These are phyloP conservation scores for Chymomyza caudatula DNA, from an alignment of 2,888 invertebrate genomes.

Conservation along the genomic window DNA sequence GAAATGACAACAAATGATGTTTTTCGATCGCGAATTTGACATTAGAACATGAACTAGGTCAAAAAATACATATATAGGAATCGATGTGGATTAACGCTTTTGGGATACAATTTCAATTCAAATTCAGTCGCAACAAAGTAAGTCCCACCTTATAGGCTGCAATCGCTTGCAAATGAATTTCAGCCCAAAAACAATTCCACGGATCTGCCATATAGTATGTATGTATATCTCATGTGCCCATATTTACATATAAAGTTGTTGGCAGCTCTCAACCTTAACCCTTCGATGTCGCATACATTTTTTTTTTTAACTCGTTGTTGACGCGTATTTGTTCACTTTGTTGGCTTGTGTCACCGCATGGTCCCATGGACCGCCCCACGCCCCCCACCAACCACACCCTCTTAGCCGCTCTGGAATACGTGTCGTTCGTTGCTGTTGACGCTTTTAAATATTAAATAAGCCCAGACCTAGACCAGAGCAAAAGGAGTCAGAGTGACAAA, in stretches of 20 bases:
- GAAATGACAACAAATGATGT: no score
- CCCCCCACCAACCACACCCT: not conserved
- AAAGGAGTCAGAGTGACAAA: not conserved
- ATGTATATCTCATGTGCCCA: not conserved
- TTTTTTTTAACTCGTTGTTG: not conserved
- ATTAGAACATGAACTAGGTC: no score
- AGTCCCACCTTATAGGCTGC: no score
- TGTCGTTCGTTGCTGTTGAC: slow-evolving; percentile 21
- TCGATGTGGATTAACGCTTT: no score
- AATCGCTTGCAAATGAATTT: no score
- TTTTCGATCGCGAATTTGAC: no score
- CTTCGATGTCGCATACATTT: not conserved
- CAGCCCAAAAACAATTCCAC: no score
- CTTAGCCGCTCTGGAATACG: not conserved
- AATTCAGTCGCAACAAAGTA: no score
- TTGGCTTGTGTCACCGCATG: not conserved
- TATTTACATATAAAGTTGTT: not conserved
- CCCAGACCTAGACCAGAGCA: not conserved
- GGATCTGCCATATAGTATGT: no score
- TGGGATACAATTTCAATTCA: no score
- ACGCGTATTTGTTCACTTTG: slow-evolving; percentile 10
- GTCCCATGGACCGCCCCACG: no score
- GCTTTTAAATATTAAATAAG: slow-evolving; percentile 42
- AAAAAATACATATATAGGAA: no score
- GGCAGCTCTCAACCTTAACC: not conserved